A percentile compares a stretch with the other conserved stretches of the same genome.
Evolutionary conservation across 2,888 invertebrate genomes (phyloP).

Genomic region (Meghimatium bilineatum): DNA sequence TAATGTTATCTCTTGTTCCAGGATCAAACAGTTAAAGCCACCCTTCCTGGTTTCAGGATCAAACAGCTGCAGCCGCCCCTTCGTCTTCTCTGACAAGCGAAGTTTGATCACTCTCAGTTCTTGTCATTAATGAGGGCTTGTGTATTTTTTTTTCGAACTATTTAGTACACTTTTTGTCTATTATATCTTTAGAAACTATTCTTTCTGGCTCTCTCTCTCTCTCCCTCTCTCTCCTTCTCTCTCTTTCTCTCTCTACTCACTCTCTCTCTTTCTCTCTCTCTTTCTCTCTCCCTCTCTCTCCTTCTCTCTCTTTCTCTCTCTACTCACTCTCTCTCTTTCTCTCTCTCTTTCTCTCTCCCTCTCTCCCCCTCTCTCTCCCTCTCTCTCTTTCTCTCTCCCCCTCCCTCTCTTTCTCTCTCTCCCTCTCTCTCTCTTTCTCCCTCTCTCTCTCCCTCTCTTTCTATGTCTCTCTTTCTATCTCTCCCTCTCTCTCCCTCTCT

Average conservation of each 20-base stretch:
- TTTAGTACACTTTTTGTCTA: too few species aligned
- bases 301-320: neutral
- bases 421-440: neutral
- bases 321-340: neutral
- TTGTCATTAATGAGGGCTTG: too few species aligned
- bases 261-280: neutral
- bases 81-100: too few species aligned
- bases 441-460: neutral
- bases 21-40: too few species aligned
- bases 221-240: neutral
- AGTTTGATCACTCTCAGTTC: too few species aligned
- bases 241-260: neutral
- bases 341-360: neutral
- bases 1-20: too few species aligned
- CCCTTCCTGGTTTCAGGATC: too few species aligned
- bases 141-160: too few species aligned
- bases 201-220: neutral
- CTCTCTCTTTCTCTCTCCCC: neutral
- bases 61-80: too few species aligned
- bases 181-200: too few species aligned
- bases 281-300: neutral
- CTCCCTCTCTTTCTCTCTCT: neutral
- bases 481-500: constrained; percentile 5
- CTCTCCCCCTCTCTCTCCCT: neutral
- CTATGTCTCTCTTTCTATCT: neutral